Evolutionary conservation across 2,888 invertebrate species (phyloP).

Genomic region (Deroplatys truncata): DNA sequence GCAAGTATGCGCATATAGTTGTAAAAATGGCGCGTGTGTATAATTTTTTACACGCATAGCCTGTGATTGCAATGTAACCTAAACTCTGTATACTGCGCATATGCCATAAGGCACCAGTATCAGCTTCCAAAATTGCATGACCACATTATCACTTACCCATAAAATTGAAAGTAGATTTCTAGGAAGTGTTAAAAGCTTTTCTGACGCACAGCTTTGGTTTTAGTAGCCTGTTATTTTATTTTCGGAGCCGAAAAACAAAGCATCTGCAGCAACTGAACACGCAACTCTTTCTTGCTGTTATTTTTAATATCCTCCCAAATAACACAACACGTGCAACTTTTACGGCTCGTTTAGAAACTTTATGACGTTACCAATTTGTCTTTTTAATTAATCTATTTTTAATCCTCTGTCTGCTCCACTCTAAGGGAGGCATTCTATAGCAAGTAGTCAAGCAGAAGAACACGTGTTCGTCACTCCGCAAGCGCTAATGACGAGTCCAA

Average conservation of each 20-base stretch:
- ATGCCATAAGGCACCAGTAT: too few relatives aligned
- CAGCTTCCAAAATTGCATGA: too few relatives aligned
- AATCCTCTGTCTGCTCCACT: background rate
- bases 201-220: background rate
- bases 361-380: slow-evolving; percentile 26
- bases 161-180: background rate
- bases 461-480: slow-evolving; percentile 9
- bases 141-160: background rate
- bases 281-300: background rate
- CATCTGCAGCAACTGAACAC: background rate
- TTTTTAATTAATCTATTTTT: slow-evolving; percentile 26
- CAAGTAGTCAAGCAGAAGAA: background rate
- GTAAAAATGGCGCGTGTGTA: too few relatives aligned
- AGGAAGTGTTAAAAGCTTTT: background rate
- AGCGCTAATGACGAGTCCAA: background rate
- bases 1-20: too few relatives aligned
- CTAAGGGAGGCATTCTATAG: background rate
- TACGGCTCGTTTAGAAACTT: slow-evolving; percentile 17
- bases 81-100: too few relatives aligned
- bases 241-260: background rate
- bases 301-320: background rate
- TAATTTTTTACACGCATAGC: too few relatives aligned
- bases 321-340: background rate
- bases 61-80: too few relatives aligned
- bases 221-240: background rate